These are phyloP conservation scores for Tuberolachnus salignus DNA, from an alignment of 2,888 invertebrate genomes.

Conservation along the genomic window DNA sequence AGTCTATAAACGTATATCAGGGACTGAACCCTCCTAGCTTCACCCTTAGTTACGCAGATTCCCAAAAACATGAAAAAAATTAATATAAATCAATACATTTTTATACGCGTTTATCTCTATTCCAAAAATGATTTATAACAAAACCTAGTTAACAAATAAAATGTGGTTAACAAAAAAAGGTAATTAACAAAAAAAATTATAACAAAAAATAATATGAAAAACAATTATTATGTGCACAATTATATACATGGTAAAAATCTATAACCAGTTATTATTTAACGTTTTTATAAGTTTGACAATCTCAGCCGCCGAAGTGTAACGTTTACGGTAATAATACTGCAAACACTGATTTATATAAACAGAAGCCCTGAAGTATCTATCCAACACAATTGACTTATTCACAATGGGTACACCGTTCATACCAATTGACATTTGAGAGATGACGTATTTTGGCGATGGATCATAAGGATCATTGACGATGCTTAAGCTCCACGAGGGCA, in stretches of 20 bases:
- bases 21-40: too few species aligned
- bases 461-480: constrained; percentile 52
- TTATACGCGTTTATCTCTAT: too few species aligned
- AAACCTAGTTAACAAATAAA: not conserved
- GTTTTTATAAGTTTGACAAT: constrained; percentile 53
- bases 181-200: too few species aligned
- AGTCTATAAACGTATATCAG: too few species aligned
- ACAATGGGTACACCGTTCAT: constrained; percentile 52
- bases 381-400: constrained; percentile 57
- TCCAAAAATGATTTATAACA: not conserved
- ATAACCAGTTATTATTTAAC: constrained; percentile 25
- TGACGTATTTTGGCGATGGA: constrained; percentile 54
- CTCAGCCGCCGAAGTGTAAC: constrained; percentile 54
- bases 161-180: too few species aligned
- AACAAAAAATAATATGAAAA: not conserved
- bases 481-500: constrained; percentile 58
- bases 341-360: constrained; percentile 57
- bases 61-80: too few species aligned
- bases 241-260: not conserved
- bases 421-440: constrained; percentile 56
- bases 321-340: constrained; percentile 54
- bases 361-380: constrained; percentile 56
- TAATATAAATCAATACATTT: too few species aligned
- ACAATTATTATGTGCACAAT: not conserved
- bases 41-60: too few species aligned